phyloP scores from a whole-genome alignment of 2,113 vertebrate genomes.

The Carassius auratus region DNA sequence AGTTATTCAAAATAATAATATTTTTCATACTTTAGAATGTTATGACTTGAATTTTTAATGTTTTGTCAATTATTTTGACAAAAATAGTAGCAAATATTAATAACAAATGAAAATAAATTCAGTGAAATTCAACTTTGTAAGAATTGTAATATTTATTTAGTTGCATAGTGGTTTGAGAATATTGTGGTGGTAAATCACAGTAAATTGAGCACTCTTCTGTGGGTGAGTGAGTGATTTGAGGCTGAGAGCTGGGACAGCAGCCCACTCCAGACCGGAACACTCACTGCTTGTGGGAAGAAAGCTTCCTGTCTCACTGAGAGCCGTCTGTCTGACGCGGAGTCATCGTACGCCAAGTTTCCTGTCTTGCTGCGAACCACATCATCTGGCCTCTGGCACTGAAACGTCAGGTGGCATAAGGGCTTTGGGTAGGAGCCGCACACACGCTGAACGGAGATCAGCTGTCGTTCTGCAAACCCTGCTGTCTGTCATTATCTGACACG shows the following conservation, averaged over 20 bases:
- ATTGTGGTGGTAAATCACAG: conserved; percentile 8
- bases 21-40: not conserved
- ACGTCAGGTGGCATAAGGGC: conserved; percentile 40
- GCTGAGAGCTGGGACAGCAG: conserved; percentile 49
- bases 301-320: conserved; percentile 59
- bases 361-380: conserved; percentile 49
- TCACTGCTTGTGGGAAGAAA: conserved; percentile 54
- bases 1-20: not conserved
- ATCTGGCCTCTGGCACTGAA: conserved; percentile 48
- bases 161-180: not conserved
- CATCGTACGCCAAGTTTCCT: conserved; percentile 55
- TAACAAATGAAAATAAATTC: not conserved
- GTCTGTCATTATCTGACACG: conserved; percentile 37
- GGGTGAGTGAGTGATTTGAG: conserved; percentile 46
- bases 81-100: not conserved
- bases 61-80: not conserved
- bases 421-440: conserved; percentile 12
- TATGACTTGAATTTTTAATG: not conserved
- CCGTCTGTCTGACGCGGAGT: conserved; percentile 55
- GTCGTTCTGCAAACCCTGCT: conserved; percentile 19
- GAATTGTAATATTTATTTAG: not conserved
- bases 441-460: conserved; percentile 29
- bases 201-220: conserved; percentile 25
- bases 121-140: too few relatives aligned
- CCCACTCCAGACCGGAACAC: conserved; percentile 54